Conservation (phyloP, 1,140 invertebrate genomes). For the Tetragonula clypearis region DNA sequence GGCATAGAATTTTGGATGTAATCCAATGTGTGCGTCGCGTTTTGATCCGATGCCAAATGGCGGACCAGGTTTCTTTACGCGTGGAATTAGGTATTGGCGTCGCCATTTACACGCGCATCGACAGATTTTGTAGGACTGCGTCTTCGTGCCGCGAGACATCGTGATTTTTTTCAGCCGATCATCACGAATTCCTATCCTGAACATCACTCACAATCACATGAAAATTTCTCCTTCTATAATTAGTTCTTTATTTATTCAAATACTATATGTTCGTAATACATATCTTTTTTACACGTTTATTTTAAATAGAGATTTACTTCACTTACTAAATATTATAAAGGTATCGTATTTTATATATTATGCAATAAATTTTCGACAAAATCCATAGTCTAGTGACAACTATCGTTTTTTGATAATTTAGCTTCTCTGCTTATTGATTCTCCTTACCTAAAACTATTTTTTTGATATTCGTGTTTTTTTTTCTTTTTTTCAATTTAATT, state of each 20-base stretch:
- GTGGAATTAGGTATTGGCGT: slow-evolving; percentile 51
- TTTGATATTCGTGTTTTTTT: background rate
- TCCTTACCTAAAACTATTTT: background rate
- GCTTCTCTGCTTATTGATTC: background rate
- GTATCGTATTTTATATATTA: background rate
- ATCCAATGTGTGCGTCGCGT: slow-evolving; percentile 19
- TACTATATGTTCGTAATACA: too few relatives aligned
- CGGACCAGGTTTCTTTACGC: slow-evolving; percentile 28
- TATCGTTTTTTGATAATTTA: background rate
- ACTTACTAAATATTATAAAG: background rate
- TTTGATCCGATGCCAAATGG: slow-evolving; percentile 38
- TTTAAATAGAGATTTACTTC: background rate
- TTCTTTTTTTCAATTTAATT: too few relatives aligned
- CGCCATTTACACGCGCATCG: slow-evolving; percentile 52
- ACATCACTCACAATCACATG: too few relatives aligned
- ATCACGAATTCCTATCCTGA: background rate
- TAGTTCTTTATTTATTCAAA: too few relatives aligned
- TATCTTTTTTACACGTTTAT: too few relatives aligned
- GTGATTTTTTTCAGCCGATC: background rate
- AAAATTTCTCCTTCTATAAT: too few relatives aligned
- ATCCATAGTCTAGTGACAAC: background rate
- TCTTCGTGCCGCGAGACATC: slow-evolving; percentile 22
- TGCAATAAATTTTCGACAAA: background rate
- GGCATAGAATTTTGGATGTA: slow-evolving; percentile 53
- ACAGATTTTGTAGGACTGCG: slow-evolving; percentile 28